phyloP scores from a whole-genome alignment of 2,888 invertebrate species.

The Agrochola lota region DNA sequence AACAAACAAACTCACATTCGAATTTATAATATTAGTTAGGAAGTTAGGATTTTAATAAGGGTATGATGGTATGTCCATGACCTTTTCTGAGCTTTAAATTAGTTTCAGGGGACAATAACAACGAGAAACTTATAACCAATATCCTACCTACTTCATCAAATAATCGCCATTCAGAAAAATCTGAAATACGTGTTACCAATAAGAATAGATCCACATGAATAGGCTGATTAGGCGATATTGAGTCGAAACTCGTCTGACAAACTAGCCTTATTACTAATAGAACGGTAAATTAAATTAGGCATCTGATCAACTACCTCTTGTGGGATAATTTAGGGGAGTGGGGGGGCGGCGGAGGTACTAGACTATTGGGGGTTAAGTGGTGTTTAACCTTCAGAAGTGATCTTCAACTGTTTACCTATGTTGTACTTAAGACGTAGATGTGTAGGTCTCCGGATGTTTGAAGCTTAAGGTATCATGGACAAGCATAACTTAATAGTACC shows the following conservation, averaged over 20 bases:
- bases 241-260: constrained; percentile 32
- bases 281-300: constrained; percentile 50
- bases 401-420: constrained; percentile 9
- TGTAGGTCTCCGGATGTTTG: background rate
- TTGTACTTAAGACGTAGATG: background rate
- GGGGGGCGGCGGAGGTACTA: background rate
- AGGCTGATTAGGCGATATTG: constrained; percentile 44
- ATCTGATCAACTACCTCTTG: constrained; percentile 55
- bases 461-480: constrained; percentile 22
- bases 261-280: constrained; percentile 23
- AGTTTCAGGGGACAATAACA: constrained; percentile 7
- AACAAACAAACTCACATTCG: no score
- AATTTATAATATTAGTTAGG: no score
- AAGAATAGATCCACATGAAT: constrained; percentile 33
- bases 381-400: constrained; percentile 42
- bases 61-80: no score
- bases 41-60: no score
- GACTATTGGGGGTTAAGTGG: constrained; percentile 25
- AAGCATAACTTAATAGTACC: constrained; percentile 6
- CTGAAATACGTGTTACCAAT: constrained; percentile 33
- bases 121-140: background rate
- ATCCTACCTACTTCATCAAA: constrained; percentile 16
- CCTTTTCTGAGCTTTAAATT: no score
- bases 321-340: constrained; percentile 22
- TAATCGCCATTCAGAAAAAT: constrained; percentile 34